These are phyloP conservation scores for Lamproptera curius DNA, from an alignment of 2,888 invertebrate species.

Conservation along the genomic window DNA sequence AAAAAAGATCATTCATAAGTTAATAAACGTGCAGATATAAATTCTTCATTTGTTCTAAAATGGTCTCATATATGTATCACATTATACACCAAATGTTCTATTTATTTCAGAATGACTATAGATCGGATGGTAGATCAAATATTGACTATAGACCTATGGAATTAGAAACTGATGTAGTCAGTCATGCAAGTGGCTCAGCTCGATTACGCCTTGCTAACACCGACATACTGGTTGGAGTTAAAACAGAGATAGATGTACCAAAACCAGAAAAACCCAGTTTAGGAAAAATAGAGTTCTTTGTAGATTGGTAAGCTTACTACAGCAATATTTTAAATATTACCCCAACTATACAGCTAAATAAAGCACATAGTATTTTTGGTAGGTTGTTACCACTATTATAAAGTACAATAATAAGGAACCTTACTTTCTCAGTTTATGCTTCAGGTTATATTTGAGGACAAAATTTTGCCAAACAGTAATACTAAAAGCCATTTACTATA, in stretches of 20 bases:
- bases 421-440: no score
- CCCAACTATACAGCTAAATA: no score
- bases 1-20: not conserved
- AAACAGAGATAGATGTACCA: slow-evolving; percentile 92
- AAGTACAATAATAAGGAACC: no score
- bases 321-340: not conserved
- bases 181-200: slow-evolving; percentile 92
- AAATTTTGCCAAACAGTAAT: no score
- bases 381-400: no score
- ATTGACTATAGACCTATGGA: slow-evolving; percentile 92
- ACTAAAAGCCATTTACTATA: no score
- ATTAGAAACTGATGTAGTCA: slow-evolving; percentile 89
- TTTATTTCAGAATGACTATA: slow-evolving; percentile 85
- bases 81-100: no score
- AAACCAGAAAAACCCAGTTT: slow-evolving; percentile 83
- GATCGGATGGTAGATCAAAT: slow-evolving; percentile 89
- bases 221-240: slow-evolving; percentile 94
- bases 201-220: slow-evolving; percentile 92
- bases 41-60: not conserved
- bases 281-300: slow-evolving; percentile 96
- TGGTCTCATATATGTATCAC: not conserved
- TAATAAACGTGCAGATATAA: not conserved
- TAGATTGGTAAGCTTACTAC: slow-evolving; percentile 88
- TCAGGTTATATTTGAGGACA: no score
- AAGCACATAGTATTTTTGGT: no score